Base-by-base conservation (phyloP, 1,140 invertebrate genomes). In the Musca domestica region DNA sequence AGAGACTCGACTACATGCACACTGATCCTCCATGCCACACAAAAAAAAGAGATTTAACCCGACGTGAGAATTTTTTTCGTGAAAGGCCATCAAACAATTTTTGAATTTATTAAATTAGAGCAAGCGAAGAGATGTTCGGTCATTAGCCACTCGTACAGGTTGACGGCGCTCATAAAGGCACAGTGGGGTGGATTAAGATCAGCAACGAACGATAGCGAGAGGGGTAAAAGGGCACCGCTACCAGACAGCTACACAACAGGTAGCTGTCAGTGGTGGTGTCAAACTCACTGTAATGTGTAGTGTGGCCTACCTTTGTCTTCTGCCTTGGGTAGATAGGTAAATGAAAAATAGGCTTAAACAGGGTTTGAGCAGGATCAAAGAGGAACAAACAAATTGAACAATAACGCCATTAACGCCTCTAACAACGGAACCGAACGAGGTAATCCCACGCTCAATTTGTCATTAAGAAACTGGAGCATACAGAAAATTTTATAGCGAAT, bases 351-450 rank as follows among this genome's bases (percentile, higher is more conserved):
- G 4, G 9, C 6, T 17, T 34, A 41, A 41, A 20, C 30, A 61
- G 20, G 56, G 56, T n/a, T 61, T 12, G 41, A 9, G 41, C n/a
- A 12, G 17, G 27, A 17, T 41, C 25, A 41, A 41, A 41, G 10
- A 41, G 34, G 34, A 41, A 41, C 10, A 41, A 41, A 41, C 34
- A 41, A 41, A 41, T 41, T 41, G 2, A 12, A 41, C 34, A 41
- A 41, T 34, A 41, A 61, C 19, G n/a, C 34, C 56, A 61, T 61
- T 61, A 61, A 61, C 56, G 19, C 56, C 34, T 61, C 19, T 34
- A 12, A 7, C 3, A 58, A 58, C 27, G 27, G 5, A 61, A 19
- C n/a, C 2, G 56, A 9, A 61, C 9, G 0, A 34, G 56, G 19
- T 30, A 17, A 41, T 41, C 34, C 34, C 34, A 41, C 5, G 12